These are phyloP conservation scores for Aldabrachelys gigantea DNA, from an alignment of 2,113 vertebrate genomes.

Conservation along the genomic window DNA sequence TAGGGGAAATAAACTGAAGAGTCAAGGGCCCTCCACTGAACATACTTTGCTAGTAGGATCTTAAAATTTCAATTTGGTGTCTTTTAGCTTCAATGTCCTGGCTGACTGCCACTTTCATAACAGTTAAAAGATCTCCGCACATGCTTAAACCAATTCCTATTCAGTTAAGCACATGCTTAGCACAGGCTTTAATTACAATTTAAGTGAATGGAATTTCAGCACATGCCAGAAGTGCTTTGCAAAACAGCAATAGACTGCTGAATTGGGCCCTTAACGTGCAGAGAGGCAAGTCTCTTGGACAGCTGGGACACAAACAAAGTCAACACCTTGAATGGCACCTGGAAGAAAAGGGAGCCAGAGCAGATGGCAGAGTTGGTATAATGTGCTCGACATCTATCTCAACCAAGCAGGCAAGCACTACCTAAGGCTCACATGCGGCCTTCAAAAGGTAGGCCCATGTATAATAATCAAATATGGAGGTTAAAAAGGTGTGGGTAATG, in stretches of 20 bases:
- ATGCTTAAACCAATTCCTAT: background rate
- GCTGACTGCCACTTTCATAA: background rate
- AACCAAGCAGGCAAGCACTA: background rate
- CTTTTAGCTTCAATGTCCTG: background rate
- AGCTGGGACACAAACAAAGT: too few relatives aligned
- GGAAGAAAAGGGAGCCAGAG: background rate
- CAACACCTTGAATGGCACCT: background rate
- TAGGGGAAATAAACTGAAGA: background rate
- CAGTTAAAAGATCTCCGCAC: background rate
- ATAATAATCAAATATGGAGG: background rate
- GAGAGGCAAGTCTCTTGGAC: background rate
- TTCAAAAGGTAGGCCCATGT: background rate
- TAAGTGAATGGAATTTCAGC: background rate
- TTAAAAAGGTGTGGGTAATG: background rate
- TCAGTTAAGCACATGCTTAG: background rate
- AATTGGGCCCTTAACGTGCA: background rate
- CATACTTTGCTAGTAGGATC: background rate
- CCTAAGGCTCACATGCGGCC: background rate
- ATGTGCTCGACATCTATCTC: background rate
- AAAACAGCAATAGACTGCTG: background rate
- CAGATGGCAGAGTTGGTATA: background rate
- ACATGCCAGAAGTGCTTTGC: background rate
- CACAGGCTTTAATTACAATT: background rate
- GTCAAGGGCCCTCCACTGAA: background rate
- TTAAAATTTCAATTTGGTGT: background rate